Conservation (phyloP, 2,888 invertebrate species). For the Macrosoma leucophasiata region DNA sequence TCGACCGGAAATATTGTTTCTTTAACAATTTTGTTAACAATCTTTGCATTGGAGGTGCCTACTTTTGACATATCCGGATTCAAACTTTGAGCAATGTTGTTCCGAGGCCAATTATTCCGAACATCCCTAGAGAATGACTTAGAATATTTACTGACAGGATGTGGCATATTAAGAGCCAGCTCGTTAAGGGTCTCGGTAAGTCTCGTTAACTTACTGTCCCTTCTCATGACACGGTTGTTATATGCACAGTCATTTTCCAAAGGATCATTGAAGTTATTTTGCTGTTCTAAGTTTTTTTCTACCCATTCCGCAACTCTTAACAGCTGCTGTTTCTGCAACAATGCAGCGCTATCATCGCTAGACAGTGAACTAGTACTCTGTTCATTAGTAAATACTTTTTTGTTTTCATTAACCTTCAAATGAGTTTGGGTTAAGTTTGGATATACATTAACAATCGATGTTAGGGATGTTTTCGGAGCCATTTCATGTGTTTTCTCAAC, state of each 20-base stretch:
- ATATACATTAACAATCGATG: constrained; percentile 65
- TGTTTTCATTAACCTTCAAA: constrained; percentile 62
- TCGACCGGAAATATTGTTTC: constrained; percentile 67
- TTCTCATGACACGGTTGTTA: constrained; percentile 41
- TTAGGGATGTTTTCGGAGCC: constrained; percentile 44
- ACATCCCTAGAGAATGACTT: constrained; percentile 48
- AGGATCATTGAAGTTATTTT: constrained; percentile 62
- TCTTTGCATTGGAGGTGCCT: constrained; percentile 32
- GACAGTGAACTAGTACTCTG: constrained; percentile 71
- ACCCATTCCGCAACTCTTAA: constrained; percentile 87
- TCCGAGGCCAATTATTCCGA: constrained; percentile 48
- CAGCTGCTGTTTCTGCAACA: constrained; percentile 78
- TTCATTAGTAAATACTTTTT: constrained; percentile 64
- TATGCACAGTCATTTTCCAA: constrained; percentile 59
- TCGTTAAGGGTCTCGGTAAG: constrained; percentile 63
- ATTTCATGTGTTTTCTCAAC: constrained; percentile 44
- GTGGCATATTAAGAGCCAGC: constrained; percentile 66
- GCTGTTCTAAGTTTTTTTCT: constrained; percentile 77
- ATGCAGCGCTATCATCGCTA: constrained; percentile 70
- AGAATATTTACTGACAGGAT: constrained; percentile 65
- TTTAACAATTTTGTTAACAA: constrained; percentile 47
- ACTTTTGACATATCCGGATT: constrained; percentile 37
- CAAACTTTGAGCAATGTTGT: constrained; percentile 30
- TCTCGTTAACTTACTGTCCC: constrained; percentile 55
- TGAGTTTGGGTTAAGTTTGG: constrained; percentile 68